Conservation (phyloP, 2,888 invertebrate species). For the Aspidiotus destructor region DNA sequence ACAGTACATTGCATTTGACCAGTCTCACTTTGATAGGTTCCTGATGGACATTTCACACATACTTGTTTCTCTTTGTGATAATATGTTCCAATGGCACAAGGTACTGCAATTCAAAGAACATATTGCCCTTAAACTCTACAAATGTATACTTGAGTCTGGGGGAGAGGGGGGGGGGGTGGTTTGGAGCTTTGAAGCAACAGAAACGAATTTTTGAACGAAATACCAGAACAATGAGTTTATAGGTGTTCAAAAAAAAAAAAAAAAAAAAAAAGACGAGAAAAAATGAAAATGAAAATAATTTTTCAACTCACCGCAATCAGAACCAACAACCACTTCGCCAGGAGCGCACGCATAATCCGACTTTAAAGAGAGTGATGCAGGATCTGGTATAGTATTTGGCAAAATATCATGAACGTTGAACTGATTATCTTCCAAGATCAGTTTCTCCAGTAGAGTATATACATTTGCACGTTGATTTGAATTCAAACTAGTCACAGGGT, state of each 20-base stretch:
- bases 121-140: too few relatives aligned
- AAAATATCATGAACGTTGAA: constrained; percentile 86
- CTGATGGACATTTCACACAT: constrained; percentile 75
- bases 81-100: constrained; percentile 84
- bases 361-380: constrained; percentile 72
- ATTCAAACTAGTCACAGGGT: constrained; percentile 77
- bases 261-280: too few relatives aligned
- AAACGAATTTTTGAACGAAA: not conserved
- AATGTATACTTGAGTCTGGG: too few relatives aligned
- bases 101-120: constrained; percentile 49
- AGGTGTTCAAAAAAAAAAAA: too few relatives aligned
- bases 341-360: constrained; percentile 87
- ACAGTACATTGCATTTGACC: constrained; percentile 79
- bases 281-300: too few relatives aligned
- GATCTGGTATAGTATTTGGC: constrained; percentile 89
- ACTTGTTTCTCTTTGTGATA: constrained; percentile 64
- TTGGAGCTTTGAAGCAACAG: not conserved
- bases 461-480: constrained; percentile 79
- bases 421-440: constrained; percentile 87
- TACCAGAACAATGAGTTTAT: too few relatives aligned
- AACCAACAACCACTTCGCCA: constrained; percentile 88
- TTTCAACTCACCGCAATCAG: constrained; percentile 65
- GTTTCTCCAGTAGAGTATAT: constrained; percentile 70
- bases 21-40: constrained; percentile 87
- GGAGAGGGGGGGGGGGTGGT: not conserved